A percentile compares a stretch with the other conserved stretches of the same genome.
Conservation (phyloP, 2,888 invertebrate genomes). For the Copidosoma aretas region DNA sequence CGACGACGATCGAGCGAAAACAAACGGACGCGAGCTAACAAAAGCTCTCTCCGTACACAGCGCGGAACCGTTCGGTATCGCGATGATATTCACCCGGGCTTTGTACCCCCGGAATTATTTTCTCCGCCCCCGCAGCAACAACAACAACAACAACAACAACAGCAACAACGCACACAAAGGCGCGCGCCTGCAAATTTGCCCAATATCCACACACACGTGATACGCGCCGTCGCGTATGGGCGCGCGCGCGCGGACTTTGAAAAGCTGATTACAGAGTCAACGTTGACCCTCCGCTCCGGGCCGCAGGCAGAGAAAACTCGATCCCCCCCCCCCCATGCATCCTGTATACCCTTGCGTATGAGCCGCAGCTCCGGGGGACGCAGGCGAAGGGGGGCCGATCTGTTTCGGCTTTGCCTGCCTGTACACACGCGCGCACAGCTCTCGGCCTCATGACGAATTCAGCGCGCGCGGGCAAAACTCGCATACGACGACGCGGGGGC, state of each 20-base stretch:
- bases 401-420: constrained; percentile 3
- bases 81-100: too few relatives aligned
- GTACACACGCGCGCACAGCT: neutral
- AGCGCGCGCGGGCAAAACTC: constrained; percentile 15
- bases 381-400: neutral
- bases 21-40: too few relatives aligned
- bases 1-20: too few relatives aligned
- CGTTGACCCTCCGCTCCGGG: constrained; percentile 12
- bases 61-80: too few relatives aligned
- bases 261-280: constrained; percentile 35
- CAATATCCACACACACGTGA: neutral
- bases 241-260: neutral
- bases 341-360: too few relatives aligned
- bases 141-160: too few relatives aligned
- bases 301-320: constrained; percentile 26
- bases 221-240: neutral
- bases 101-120: too few relatives aligned
- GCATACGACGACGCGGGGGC: constrained; percentile 1
- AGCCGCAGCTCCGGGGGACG: neutral
- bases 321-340: neutral
- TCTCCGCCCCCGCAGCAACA: too few relatives aligned
- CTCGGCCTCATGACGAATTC: constrained; percentile 24
- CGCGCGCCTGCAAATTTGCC: too few relatives aligned
- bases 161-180: too few relatives aligned
- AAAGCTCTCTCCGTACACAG: too few relatives aligned